Evolutionary conservation across 2,888 invertebrate genomes (phyloP).

Genomic region (Pterobdella sp.): DNA sequence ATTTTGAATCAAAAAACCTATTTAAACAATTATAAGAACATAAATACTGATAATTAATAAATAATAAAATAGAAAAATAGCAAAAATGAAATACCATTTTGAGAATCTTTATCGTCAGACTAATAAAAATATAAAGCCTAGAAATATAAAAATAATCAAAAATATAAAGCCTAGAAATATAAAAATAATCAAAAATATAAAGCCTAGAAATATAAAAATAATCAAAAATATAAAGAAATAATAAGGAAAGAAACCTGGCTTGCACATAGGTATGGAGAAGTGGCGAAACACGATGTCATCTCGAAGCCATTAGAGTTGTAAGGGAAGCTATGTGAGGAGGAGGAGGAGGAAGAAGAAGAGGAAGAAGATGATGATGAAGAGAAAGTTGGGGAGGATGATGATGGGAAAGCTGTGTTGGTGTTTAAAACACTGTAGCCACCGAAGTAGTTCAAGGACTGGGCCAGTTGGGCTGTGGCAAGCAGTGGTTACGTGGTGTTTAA

Average conservation of each 20-base stretch:
- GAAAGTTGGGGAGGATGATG: not conserved
- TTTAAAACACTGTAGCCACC: slow-evolving; percentile 20
- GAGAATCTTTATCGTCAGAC: too few relatives aligned
- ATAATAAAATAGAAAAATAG: too few relatives aligned
- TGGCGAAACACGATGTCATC: slow-evolving; percentile 8
- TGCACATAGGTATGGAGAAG: not conserved
- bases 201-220: not conserved
- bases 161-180: too few relatives aligned
- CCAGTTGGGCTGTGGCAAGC: slow-evolving; percentile 15
- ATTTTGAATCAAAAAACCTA: too few relatives aligned
- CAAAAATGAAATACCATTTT: too few relatives aligned
- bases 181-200: slow-evolving; percentile 1
- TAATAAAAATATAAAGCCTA: not conserved
- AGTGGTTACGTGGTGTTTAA: not conserved
- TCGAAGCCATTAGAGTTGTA: slow-evolving; percentile 15
- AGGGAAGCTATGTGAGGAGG: slow-evolving; percentile 2
- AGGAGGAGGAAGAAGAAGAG: slow-evolving; percentile 12
- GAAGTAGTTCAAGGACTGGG: slow-evolving; percentile 28
- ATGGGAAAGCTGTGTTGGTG: not conserved
- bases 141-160: not conserved
- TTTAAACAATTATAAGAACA: too few relatives aligned
- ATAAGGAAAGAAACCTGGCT: not conserved
- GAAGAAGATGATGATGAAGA: slow-evolving; percentile 4
- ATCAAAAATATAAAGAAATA: not conserved
- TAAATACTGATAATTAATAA: too few relatives aligned